Evolutionary conservation across 2,113 vertebrate species (phyloP).

Genomic region (Catharus minimus): DNA sequence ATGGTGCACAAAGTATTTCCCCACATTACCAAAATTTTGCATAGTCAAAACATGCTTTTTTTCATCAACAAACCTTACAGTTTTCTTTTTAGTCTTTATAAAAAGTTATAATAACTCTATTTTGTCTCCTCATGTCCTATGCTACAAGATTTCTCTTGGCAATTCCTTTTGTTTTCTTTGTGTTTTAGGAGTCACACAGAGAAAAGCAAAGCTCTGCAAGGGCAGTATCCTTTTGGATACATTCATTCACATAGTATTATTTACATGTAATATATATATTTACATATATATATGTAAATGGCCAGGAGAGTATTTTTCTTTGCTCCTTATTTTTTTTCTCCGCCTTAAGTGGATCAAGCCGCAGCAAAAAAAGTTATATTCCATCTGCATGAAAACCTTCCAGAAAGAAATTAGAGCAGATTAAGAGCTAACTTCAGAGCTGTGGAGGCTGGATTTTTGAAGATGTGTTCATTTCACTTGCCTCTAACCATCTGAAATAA

Average conservation of each 20-base stretch:
- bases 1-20: background rate
- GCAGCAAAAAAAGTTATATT: background rate
- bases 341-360: background rate
- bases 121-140: accelerated
- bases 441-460: background rate
- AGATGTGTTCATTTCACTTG: background rate
- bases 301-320: background rate
- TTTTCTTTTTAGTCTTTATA: background rate
- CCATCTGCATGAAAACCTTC: background rate
- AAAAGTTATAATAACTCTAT: background rate
- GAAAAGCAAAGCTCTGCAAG: background rate
- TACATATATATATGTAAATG: background rate
- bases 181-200: background rate
- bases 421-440: background rate
- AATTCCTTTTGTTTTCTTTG: background rate
- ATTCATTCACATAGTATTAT: background rate
- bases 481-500: background rate
- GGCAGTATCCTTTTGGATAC: background rate
- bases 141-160: background rate
- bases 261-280: too few species aligned
- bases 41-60: background rate
- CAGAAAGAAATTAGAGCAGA: background rate
- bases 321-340: background rate
- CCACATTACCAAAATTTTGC: background rate
- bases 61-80: background rate